phyloP scores from a whole-genome alignment of 1,140 invertebrate genomes.

The Zaprionus davidi region DNA sequence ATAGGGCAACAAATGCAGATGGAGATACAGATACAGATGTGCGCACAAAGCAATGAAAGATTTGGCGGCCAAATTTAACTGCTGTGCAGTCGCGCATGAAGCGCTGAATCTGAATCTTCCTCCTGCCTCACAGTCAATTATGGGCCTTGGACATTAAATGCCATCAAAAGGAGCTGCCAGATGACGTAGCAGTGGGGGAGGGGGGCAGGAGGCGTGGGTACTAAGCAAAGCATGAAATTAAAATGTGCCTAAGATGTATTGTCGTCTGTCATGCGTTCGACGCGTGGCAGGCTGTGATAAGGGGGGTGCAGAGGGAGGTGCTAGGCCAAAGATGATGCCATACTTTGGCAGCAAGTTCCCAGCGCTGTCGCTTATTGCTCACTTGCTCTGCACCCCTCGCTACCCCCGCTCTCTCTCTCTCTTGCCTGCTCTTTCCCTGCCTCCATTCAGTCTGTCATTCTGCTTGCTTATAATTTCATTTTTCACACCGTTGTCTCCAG shows the following conservation, averaged over 20 bases:
- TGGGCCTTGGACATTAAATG: constrained; percentile 80
- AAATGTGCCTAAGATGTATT: constrained; percentile 83
- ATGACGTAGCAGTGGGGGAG: constrained; percentile 62
- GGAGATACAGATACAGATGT: constrained; percentile 18
- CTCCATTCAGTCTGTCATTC: constrained; percentile 39
- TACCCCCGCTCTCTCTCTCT: too few relatives aligned
- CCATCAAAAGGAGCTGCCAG: constrained; percentile 49
- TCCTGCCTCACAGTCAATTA: constrained; percentile 60
- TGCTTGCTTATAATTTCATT: constrained; percentile 82
- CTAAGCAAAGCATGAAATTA: constrained; percentile 83
- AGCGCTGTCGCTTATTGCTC: background rate
- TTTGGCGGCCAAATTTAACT: constrained; percentile 64
- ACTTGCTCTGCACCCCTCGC: background rate
- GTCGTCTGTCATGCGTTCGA: constrained; percentile 66
- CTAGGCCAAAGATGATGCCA: constrained; percentile 27
- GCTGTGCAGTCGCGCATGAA: constrained; percentile 77
- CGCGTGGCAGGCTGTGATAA: background rate
- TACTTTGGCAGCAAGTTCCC: constrained; percentile 9
- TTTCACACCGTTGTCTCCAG: constrained; percentile 71
- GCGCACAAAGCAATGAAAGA: constrained; percentile 50
- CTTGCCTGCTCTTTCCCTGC: constrained; percentile 11
- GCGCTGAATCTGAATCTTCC: constrained; percentile 39
- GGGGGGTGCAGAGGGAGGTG: background rate
- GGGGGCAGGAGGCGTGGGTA: background rate
- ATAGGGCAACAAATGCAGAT: background rate